A percentile compares a stretch with the other conserved stretches of the same genome.
Conservation (phyloP, 2,113 vertebrate genomes). For the Hydrolagus affinis region DNA sequence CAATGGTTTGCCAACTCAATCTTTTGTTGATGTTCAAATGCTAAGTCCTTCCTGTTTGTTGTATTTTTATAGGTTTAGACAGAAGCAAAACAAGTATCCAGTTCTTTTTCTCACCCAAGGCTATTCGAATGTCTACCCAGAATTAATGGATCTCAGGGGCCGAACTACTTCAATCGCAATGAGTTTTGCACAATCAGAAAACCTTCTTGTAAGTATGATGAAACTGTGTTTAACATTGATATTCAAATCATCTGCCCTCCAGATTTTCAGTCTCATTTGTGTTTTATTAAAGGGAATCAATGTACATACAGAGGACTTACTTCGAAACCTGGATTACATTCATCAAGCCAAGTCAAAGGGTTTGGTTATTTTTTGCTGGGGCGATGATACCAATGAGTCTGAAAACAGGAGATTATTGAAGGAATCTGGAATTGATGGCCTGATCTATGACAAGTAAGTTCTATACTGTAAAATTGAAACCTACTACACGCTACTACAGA, state of each 20-base stretch:
- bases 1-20: too few relatives aligned
- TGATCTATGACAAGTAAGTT: constrained; percentile 86
- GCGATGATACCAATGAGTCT: constrained; percentile 85
- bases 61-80: constrained; percentile 69
- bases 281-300: constrained; percentile 72
- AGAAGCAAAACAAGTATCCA: constrained; percentile 94
- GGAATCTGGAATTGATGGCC: constrained; percentile 78
- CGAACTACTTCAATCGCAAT: constrained; percentile 84
- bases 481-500: too few relatives aligned
- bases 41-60: not conserved
- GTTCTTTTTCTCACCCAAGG: constrained; percentile 95
- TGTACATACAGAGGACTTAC: constrained; percentile 82
- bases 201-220: constrained; percentile 71
- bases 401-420: constrained; percentile 75
- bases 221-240: not conserved
- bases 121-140: constrained; percentile 73
- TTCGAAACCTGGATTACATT: constrained; percentile 68
- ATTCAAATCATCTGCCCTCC: not conserved
- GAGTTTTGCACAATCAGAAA: constrained; percentile 91
- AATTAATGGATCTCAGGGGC: constrained; percentile 87
- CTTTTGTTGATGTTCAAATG: not conserved
- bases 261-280: not conserved
- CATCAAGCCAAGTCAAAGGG: constrained; percentile 76
- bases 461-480: not conserved
- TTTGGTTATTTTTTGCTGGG: constrained; percentile 91